phyloP scores from a whole-genome alignment of 1,140 invertebrate species.

The Sycobia sp. region DNA sequence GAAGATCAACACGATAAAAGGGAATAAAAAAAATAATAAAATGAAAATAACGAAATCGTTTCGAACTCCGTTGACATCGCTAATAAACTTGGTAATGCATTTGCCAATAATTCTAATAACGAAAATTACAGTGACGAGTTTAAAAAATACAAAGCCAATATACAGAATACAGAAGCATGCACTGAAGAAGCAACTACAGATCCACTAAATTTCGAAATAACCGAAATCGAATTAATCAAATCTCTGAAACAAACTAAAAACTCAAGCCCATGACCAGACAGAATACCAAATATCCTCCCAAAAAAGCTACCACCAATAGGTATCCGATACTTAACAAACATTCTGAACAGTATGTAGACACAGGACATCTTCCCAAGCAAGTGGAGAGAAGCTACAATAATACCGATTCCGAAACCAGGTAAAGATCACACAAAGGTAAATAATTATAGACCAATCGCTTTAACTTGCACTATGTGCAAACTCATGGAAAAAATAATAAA shows the following conservation, averaged over 20 bases:
- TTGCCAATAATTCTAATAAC: not conserved
- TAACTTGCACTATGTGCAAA: slow-evolving; percentile 45
- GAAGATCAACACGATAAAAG: not conserved
- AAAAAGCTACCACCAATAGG: slow-evolving; percentile 37
- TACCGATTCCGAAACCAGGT: slow-evolving; percentile 47
- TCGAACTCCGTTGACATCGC: not conserved
- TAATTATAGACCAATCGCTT: slow-evolving; percentile 50
- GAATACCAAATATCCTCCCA: slow-evolving; percentile 36
- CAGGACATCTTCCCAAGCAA: slow-evolving; percentile 37
- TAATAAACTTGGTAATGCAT: not conserved
- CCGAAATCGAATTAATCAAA: not conserved
- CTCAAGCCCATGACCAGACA: slow-evolving; percentile 38
- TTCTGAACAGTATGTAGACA: slow-evolving; percentile 42
- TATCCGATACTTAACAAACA: slow-evolving; percentile 30
- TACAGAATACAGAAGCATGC: not conserved
- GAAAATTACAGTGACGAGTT: not conserved
- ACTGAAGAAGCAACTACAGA: not conserved
- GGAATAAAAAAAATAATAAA: not conserved
- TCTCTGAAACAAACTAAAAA: slow-evolving; percentile 8
- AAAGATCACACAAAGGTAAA: slow-evolving; percentile 39
- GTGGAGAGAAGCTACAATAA: slow-evolving; percentile 45
- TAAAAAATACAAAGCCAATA: not conserved
- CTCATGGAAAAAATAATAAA: slow-evolving; percentile 45
- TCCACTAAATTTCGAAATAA: not conserved
- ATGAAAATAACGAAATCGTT: not conserved